phyloP scores from a whole-genome alignment of 1,140 invertebrate species.

The Drepana arcuata region DNA sequence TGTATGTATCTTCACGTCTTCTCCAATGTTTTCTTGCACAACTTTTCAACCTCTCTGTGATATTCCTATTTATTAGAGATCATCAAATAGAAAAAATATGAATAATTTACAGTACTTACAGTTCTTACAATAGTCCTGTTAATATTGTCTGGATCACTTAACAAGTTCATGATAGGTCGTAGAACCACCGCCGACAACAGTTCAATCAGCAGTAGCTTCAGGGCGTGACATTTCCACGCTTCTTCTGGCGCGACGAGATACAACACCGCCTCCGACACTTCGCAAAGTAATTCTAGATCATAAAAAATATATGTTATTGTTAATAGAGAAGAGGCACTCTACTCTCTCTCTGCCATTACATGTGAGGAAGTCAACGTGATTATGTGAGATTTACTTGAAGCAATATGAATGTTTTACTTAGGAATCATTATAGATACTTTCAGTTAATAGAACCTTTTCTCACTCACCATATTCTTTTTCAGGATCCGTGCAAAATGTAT shows the following conservation, averaged over 20 bases:
- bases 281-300: conserved; percentile 87
- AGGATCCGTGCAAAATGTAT: conserved; percentile 77
- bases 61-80: too few relatives aligned
- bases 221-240: conserved; percentile 88
- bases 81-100: conserved; percentile 4
- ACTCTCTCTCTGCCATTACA: too few relatives aligned
- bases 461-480: conserved; percentile 75
- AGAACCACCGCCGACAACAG: conserved; percentile 82
- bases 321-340: too few relatives aligned
- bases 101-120: conserved; percentile 85
- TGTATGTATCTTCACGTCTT: too few relatives aligned
- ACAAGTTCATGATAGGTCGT: conserved; percentile 82
- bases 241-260: conserved; percentile 88
- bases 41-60: too few relatives aligned
- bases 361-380: too few relatives aligned
- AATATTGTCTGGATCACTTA: conserved; percentile 95
- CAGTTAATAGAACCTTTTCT: too few relatives aligned
- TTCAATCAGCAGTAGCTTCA: conserved; percentile 85
- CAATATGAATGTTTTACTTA: too few relatives aligned
- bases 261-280: conserved; percentile 87
- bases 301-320: conserved; percentile 32
- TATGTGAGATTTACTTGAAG: too few relatives aligned
- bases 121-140: conserved; percentile 93
- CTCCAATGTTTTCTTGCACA: too few relatives aligned
- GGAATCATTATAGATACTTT: too few relatives aligned